Base-by-base conservation (phyloP, 2,888 invertebrate species). In the Willowsia nigromaculata region DNA sequence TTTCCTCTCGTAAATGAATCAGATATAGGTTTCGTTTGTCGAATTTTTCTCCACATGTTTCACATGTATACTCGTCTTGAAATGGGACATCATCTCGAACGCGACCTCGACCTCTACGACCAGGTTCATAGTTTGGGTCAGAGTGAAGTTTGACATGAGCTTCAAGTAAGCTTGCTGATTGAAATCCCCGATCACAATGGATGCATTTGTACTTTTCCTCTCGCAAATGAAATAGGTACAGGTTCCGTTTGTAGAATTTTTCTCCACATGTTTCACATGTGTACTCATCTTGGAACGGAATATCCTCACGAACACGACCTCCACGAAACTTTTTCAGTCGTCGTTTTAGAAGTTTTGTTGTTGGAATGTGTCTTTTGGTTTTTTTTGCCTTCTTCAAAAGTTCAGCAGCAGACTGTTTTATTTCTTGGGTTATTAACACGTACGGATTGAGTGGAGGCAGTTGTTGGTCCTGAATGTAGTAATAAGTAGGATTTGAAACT, bases 391-490 rank as follows among this genome's bases (percentile, higher is more conserved):
- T n/a, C 30, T 47, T 37, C 47, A 40, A 13, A 1, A 43, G 0
- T 27, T 50, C 33, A 56, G 82, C 88, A 13, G 81, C 87, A 4
- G 18, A 0, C 30, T 15, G 11, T 50, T 76, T 74, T 5, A 74
- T 37, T 7, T 83, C 27, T 0, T n/a, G 11, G 53, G 22, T 30
- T 22, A 89, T 33, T 15, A 89, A 37, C 22, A 89, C 78, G 27
- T 81, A 89, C 0, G 89, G 89, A 74, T 85, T 68, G 0, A 84
- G 50, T 11, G 65, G 80, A n/a, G 59, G 50, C 9, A 30, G 27
- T 13, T 59, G 27, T 15, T n/a, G 37, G 18, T 59, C 85, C 43
- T 59, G 40, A 11, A 22, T 30, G 65, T 81, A n/a, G n/a, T 89
- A 83, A 40, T 18, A 88, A 4, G 37, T 78, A 22, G 78, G 76